Base-by-base conservation (phyloP, 2,797 vertebrate genomes). In the Dendrocincla fuliginosa region DNA sequence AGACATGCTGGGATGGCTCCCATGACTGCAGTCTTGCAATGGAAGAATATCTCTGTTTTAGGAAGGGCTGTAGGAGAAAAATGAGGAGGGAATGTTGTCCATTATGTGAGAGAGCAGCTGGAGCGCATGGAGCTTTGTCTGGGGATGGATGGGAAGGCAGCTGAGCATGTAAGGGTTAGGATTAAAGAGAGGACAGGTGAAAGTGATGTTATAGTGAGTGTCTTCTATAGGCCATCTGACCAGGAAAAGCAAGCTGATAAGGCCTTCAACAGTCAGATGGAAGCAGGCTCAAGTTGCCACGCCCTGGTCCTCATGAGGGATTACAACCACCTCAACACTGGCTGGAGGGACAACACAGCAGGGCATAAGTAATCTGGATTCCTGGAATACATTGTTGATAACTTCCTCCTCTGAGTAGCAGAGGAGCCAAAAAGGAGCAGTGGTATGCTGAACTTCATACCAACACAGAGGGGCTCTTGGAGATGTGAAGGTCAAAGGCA, bases 381-480 rank as follows among this genome's bases (percentile, higher is more conserved):
- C 4, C 33, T 56, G 39, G 18, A 56, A 11, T 28, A 8, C 3
- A 6, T 12, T 65, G 22, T 8, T 80, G 41, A 6, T 74, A 61
- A 11, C 8, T 81, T 69, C 24, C 2, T 77, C 14, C n/a, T 89
- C 60, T 59, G 32, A 42, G 42, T 59, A 16, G 37, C 0, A 56
- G 59, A 80, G 41, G 13, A 86, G 8, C 27, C 17, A 61, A 24
- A 11, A 83, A 50, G n/a, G 42, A 55, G 17, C 33, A 35, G 15
- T 41, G 24, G 32, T 37, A 25, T 78, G 6, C 37, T 57, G 17
- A 32, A 56, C 20, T 69, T 78, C 32, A 33, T 67, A 22, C 13
- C 35, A 50, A 6, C 6, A 17, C 0, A 2, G 10, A 41, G 4
- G 10, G 6, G 3, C 35, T 70, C 0, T 0, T 10, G 44, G 44